A percentile compares a stretch with the other conserved stretches of the same genome.
Conservation (phyloP, 2,113 vertebrate genomes). For the Lagopus muta region DNA sequence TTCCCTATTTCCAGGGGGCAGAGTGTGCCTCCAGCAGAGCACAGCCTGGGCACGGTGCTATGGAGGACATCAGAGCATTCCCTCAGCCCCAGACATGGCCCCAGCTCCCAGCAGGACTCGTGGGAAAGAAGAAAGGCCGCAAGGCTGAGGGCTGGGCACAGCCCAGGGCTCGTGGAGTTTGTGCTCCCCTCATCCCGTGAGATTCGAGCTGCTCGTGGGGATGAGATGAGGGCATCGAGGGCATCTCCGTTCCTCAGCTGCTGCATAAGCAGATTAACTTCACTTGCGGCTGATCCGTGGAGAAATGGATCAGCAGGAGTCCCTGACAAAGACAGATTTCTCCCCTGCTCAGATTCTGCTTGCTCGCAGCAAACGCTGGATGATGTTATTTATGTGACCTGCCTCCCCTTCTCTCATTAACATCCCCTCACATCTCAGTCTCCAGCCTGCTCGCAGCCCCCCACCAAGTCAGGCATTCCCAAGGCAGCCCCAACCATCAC, state of each 20-base stretch:
- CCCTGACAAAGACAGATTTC: conserved; percentile 47
- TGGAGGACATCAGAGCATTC: too few species aligned
- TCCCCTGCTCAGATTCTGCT: conserved; percentile 55
- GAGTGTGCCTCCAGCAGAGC: too few species aligned
- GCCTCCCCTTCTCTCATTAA: not conserved
- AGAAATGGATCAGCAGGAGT: conserved; percentile 54
- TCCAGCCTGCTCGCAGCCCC: not conserved
- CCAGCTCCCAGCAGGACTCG: not conserved
- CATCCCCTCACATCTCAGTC: not conserved
- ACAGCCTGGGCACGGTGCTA: too few species aligned
- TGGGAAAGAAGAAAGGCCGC: fast-evolving
- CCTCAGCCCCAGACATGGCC: too few species aligned
- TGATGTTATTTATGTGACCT: conserved; percentile 33
- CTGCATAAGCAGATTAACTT: conserved; percentile 65
- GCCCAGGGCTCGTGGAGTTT: not conserved
- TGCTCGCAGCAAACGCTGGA: conserved; percentile 15
- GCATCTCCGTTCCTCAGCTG: conserved; percentile 34
- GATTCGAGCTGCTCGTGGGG: not conserved
- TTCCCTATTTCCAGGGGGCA: fast-evolving
- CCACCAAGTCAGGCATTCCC: not conserved
- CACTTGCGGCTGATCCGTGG: conserved; percentile 24
- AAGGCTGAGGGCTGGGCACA: not conserved
- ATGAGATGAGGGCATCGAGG: conserved; percentile 50
- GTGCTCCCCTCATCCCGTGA: not conserved
- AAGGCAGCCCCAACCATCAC: not conserved